These are phyloP conservation scores for Borostomias antarcticus DNA, from an alignment of 2,797 vertebrate species.

Conservation along the genomic window DNA sequence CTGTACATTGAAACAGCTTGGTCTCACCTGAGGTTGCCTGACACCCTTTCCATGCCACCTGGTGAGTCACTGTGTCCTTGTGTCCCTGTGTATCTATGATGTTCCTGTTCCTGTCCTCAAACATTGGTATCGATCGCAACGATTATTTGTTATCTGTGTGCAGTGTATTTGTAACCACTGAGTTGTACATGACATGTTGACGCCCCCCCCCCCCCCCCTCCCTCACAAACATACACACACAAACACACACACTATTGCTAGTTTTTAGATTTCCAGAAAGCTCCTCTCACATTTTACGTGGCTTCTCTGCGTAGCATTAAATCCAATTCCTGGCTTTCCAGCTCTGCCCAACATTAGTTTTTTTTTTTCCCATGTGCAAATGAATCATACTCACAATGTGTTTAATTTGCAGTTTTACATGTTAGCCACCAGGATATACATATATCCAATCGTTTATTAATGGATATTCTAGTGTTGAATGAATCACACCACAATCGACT, in stretches of 20 bases:
- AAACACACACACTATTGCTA: background rate
- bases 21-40: too few relatives aligned
- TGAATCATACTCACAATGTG: too few relatives aligned
- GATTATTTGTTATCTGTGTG: background rate
- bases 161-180: background rate
- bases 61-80: too few relatives aligned
- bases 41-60: background rate
- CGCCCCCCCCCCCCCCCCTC: too few relatives aligned
- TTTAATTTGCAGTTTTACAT: constrained; percentile 46
- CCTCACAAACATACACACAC: background rate
- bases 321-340: constrained; percentile 62
- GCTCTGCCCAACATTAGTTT: constrained; percentile 39
- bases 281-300: constrained; percentile 31
- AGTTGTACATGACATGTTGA: background rate
- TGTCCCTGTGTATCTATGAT: background rate
- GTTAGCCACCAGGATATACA: constrained; percentile 24
- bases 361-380: too few relatives aligned
- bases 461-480: constrained; percentile 17
- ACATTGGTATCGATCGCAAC: background rate
- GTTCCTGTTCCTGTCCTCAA: background rate
- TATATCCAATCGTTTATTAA: constrained; percentile 31
- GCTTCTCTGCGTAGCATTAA: constrained; percentile 41
- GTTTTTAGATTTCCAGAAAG: background rate
- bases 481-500: background rate
- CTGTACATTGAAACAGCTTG: too few relatives aligned